phyloP scores from a whole-genome alignment of 2,797 vertebrate genomes.

The Parauchenoglanis ngamensis region DNA sequence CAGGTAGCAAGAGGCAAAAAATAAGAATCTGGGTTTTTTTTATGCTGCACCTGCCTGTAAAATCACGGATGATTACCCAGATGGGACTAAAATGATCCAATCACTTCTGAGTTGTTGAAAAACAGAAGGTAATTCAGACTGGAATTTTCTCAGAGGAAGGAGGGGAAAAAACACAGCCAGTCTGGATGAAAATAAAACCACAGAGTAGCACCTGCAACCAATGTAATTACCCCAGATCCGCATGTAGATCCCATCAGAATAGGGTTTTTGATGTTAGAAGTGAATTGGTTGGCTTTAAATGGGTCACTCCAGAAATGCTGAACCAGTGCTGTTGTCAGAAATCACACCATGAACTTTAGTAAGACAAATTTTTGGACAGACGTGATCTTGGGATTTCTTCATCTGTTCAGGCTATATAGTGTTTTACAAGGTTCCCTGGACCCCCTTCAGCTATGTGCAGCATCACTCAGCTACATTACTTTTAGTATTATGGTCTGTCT shows the following conservation, averaged over 20 bases:
- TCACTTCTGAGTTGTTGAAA: neutral
- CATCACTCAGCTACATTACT: neutral
- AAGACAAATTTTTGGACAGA: neutral
- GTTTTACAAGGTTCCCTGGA: neutral
- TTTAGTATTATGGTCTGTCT: neutral
- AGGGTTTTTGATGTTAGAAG: neutral
- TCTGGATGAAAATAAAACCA: neutral
- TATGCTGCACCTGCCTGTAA: neutral
- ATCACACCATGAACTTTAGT: neutral
- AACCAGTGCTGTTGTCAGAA: neutral
- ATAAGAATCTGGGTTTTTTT: neutral
- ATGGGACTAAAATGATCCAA: neutral
- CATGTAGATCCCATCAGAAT: neutral
- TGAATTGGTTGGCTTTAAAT: neutral
- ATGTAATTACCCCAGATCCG: neutral
- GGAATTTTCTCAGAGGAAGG: neutral
- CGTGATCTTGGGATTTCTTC: neutral
- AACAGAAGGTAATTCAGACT: neutral
- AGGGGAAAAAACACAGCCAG: neutral
- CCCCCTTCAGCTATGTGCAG: neutral
- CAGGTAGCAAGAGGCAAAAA: neutral
- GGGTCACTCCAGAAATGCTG: neutral
- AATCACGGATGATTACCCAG: neutral
- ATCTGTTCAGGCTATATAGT: neutral
- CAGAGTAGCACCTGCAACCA: neutral